Base-by-base conservation (phyloP, 2,113 vertebrate genomes). In the Numida meleagris region DNA sequence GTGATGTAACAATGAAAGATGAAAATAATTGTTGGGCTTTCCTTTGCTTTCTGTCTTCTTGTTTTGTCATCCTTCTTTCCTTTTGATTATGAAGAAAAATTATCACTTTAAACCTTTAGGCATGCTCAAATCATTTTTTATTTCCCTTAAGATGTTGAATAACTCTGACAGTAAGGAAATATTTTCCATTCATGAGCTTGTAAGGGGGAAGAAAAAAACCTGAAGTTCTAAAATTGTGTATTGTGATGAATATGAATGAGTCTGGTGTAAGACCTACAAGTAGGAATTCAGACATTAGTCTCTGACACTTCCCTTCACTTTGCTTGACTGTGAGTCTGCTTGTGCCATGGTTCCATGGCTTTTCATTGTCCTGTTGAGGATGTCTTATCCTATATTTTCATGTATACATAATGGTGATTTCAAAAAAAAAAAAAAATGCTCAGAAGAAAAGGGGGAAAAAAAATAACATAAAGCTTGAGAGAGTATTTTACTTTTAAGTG, bases 191-290 rank as follows among this genome's bases (percentile, higher is more conserved):
- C 18, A 12, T 62, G 19, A 87, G 4, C 31, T 31, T 68, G 10
- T 2, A n/a, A n/a, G n/a, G n/a, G 84, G 36, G 72, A 94, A 88
- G 76, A 76, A 74, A 95, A 90, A 80, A 76, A 74, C 5, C 8
- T 58, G 40, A 82, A 86, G 85, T 75, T 96, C 70, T 62, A 70
- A 84, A 92, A 61, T 20, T n/a, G 53, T 82, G 48, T 76, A 79
- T 45, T 66, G 25, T 66, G 40, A 58, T 65, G 31, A 89, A 85
- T 92, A 46, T 50, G 70, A 92, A 76, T 73, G 1, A 79, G 13
- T 5, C 21, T 70, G 36, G 3, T 38, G 14, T 51, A 57, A 90
- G 68, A 53, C 4, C 12, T 43, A 7, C 29, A 21, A 62, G 53
- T 58, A 84, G 53, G 14, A 90, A 84, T 70, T 79, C 21, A 93